Evolutionary conservation across 2,888 invertebrate genomes (phyloP).

Genomic region (Leucophora obtusa): DNA sequence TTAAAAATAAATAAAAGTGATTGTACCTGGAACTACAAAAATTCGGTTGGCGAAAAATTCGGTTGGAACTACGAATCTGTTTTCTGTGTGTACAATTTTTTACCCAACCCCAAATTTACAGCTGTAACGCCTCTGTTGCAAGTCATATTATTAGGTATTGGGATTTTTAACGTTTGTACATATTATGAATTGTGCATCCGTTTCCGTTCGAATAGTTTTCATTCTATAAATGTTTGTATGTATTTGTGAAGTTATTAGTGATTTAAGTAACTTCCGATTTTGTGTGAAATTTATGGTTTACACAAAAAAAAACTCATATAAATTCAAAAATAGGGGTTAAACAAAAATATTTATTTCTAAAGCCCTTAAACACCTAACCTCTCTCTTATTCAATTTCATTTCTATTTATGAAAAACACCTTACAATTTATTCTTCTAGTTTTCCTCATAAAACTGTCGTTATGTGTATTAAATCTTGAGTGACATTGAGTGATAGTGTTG

Average conservation of each 20-base stretch:
- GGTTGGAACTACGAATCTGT: too few relatives aligned
- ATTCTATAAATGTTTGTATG: constrained; percentile 15
- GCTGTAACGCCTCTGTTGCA: too few relatives aligned
- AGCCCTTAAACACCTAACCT: not conserved
- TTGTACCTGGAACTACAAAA: too few relatives aligned
- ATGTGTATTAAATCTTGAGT: constrained; percentile 50
- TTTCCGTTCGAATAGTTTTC: constrained; percentile 54
- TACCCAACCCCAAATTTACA: too few relatives aligned
- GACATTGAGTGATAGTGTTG: constrained; percentile 64
- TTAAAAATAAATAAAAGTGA: too few relatives aligned
- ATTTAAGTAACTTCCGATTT: constrained; percentile 65
- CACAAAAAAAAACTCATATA: not conserved
- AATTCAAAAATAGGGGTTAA: too few relatives aligned
- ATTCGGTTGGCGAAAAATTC: too few relatives aligned
- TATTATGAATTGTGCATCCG: constrained; percentile 62
- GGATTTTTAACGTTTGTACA: constrained; percentile 55
- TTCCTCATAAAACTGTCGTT: constrained; percentile 52
- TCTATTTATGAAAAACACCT: not conserved
- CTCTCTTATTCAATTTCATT: not conserved
- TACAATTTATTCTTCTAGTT: constrained; percentile 49
- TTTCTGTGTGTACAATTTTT: too few relatives aligned
- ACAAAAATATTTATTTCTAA: too few relatives aligned
- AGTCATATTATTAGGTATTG: constrained; percentile 12
- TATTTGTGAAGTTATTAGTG: constrained; percentile 59
- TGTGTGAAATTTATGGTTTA: constrained; percentile 63